Evolutionary conservation across 2,113 vertebrate genomes (phyloP), one percentile per base, ranked within the genome.

Genomic region (Callipepla squamata): DNA sequence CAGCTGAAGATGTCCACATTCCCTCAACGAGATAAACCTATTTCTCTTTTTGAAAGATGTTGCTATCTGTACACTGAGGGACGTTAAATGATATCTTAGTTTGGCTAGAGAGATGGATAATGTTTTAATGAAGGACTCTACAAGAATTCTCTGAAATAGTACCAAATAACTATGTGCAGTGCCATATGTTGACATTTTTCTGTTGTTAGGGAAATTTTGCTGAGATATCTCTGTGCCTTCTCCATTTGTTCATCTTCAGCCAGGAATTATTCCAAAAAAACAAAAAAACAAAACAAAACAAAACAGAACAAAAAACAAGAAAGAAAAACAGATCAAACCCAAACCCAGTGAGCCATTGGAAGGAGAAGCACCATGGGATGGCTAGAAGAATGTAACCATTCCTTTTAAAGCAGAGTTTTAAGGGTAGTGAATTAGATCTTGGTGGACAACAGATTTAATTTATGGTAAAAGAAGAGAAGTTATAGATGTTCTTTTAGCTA

Each of bases 291-390:
- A 36, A 36, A 36, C 36, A 36, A 36, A 36, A 36, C 36, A 40
- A 18, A 55, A 18, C 18, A 18, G 19, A 19, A 17, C 17, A 57
- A 76, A 74, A n/a, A 2, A 1, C 40, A 51, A 50, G 6, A 25
- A 51, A 9, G 6, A 69, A 36, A 3, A 1, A 17, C 10, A 78
- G 69, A 16, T 89, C 25, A 65, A 45, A 55, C 11, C 17, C 44
- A 25, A 48, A 25, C 34, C 13, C 21, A 23, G 22, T 61, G 36
- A 38, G 5, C 7, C 50, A 0, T 76, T 65, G 50, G 23, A 74
- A 63, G 5, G 30, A 70, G 73, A 8, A 48, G 5, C 12, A 57
- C 4, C 16, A 22, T 0, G 1, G 19, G 7, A 77, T 13, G 5
- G 5, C 4, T 44, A 25, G 40, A 90, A 77, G 34, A 84, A 80